A percentile compares a stretch with the other conserved stretches of the same genome.
These are phyloP conservation scores for Oligia fasciuncula DNA, from an alignment of 2,888 invertebrate species.

Conservation along the genomic window DNA sequence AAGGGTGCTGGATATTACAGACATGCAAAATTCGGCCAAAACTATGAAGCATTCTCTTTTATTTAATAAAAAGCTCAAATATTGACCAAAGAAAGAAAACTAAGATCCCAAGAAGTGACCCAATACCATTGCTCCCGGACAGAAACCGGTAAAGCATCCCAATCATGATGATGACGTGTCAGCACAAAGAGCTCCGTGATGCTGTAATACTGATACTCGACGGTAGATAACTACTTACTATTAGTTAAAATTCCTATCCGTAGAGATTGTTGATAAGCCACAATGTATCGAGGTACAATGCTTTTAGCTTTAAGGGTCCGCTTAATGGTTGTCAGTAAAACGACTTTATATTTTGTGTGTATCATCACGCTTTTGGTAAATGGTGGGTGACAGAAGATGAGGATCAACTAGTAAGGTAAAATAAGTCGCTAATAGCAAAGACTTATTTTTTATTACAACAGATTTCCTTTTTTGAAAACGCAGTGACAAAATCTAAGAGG, in stretches of 20 bases:
- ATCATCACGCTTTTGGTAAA: slow-evolving; percentile 42
- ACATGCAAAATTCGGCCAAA: neutral
- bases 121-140: slow-evolving; percentile 32
- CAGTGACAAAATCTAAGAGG: neutral
- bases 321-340: slow-evolving; percentile 55
- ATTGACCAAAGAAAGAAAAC: neutral
- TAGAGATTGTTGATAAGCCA: slow-evolving; percentile 66
- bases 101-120: slow-evolving; percentile 18
- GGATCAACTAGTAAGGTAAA: neutral
- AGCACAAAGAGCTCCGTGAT: slow-evolving; percentile 57
- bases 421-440: neutral
- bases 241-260: slow-evolving; percentile 70
- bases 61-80: neutral
- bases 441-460: neutral
- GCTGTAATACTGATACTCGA: slow-evolving; percentile 64
- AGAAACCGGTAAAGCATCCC: slow-evolving; percentile 57
- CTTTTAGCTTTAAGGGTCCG: slow-evolving; percentile 59
- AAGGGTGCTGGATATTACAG: no score
- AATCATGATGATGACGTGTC: slow-evolving; percentile 62
- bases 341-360: slow-evolving; percentile 57
- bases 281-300: slow-evolving; percentile 66
- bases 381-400: slow-evolving; percentile 4
- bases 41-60: neutral
- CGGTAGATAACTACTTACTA: slow-evolving; percentile 65
- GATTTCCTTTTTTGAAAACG: neutral